phyloP scores from a whole-genome alignment of 2,113 vertebrate species.

The Boulengeromyrus knoepffleri region DNA sequence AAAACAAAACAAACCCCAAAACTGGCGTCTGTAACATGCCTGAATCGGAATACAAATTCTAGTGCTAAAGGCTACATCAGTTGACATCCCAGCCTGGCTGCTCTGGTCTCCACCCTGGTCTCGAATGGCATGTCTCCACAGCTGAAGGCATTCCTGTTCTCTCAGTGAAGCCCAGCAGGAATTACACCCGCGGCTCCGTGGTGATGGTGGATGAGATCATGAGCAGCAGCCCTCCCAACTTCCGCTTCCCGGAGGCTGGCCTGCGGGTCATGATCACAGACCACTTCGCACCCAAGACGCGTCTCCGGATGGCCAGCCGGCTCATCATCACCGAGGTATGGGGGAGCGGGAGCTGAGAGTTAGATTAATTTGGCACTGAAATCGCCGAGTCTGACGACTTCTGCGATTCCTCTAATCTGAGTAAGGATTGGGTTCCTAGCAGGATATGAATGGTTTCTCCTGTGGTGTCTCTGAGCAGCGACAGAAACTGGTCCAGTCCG shows the following conservation, averaged over 20 bases:
- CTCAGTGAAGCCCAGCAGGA: constrained; percentile 76
- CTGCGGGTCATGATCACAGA: constrained; percentile 92
- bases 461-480: constrained; percentile 57
- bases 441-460: constrained; percentile 37
- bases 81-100: background rate
- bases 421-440: background rate
- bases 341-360: background rate
- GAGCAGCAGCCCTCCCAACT: constrained; percentile 85
- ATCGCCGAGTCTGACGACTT: background rate
- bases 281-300: constrained; percentile 89
- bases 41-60: background rate
- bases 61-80: background rate
- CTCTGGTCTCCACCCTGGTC: background rate
- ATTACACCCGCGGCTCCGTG: constrained; percentile 72
- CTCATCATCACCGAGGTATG: constrained; percentile 93
- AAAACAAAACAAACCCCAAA: background rate
- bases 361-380: background rate
- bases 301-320: constrained; percentile 90
- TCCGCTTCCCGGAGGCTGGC: constrained; percentile 87
- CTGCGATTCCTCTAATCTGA: background rate
- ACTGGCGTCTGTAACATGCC: background rate
- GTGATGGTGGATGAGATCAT: constrained; percentile 97
- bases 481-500: constrained; percentile 82
- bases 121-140: background rate
- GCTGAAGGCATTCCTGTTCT: background rate